Evolutionary conservation across 2,113 vertebrate genomes (phyloP).

Genomic region (human (Homo sapiens)): DNA sequence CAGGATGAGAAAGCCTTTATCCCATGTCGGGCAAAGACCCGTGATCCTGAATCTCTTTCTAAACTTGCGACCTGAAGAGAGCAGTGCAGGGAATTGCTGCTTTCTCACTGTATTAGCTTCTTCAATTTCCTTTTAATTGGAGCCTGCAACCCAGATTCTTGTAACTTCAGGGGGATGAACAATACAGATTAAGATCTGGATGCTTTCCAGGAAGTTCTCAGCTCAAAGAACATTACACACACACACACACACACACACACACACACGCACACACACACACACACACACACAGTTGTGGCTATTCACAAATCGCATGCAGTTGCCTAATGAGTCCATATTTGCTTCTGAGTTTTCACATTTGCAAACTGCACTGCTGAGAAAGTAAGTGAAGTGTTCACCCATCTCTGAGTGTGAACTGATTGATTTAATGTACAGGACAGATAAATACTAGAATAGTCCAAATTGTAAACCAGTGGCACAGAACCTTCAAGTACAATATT

Average conservation of each 20-base stretch:
- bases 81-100: slow-evolving; percentile 82
- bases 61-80: slow-evolving; percentile 84
- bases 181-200: slow-evolving; percentile 85
- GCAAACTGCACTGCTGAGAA: slow-evolving; percentile 82
- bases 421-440: slow-evolving; percentile 74
- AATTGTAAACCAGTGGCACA: slow-evolving; percentile 70
- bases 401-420: slow-evolving; percentile 72
- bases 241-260: too few relatives aligned
- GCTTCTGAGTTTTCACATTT: slow-evolving; percentile 81
- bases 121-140: slow-evolving; percentile 88
- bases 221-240: slow-evolving; percentile 73
- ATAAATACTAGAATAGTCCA: slow-evolving; percentile 65
- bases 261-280: too few relatives aligned
- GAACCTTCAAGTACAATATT: slow-evolving; percentile 77
- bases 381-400: slow-evolving; percentile 82
- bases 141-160: slow-evolving; percentile 83
- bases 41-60: slow-evolving; percentile 85
- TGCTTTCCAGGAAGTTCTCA: slow-evolving; percentile 81
- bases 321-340: slow-evolving; percentile 84
- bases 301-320: slow-evolving; percentile 82
- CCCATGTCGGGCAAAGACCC: slow-evolving; percentile 79
- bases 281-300: slow-evolving; percentile 74
- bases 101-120: slow-evolving; percentile 87
- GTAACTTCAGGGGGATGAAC: slow-evolving; percentile 84
- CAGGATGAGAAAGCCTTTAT: slow-evolving; percentile 81